A percentile compares a stretch with the other conserved stretches of the same genome.
Conservation (phyloP, 2,113 vertebrate species). For the Rhipidura dahli region DNA sequence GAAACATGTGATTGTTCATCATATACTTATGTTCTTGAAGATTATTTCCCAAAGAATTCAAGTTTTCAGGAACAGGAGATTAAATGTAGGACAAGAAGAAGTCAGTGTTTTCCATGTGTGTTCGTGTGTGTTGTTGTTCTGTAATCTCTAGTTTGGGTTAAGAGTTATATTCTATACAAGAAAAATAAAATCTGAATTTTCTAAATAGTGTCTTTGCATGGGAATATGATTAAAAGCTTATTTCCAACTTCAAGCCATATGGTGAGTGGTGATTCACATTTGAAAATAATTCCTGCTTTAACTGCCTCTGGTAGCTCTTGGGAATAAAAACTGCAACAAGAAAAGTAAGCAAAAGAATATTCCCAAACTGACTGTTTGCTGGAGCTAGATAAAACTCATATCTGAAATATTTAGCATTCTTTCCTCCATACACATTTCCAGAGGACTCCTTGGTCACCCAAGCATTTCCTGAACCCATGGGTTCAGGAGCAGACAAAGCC, state of each 20-base stretch:
- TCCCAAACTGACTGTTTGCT: not conserved
- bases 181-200: not conserved
- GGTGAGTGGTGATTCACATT: not conserved
- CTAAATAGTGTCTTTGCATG: not conserved
- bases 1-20: not conserved
- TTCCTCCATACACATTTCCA: not conserved
- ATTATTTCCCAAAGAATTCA: not conserved
- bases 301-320: not conserved
- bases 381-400: not conserved
- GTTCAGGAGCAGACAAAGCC: not conserved
- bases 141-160: not conserved
- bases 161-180: not conserved
- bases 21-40: not conserved
- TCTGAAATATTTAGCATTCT: not conserved
- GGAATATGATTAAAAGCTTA: not conserved
- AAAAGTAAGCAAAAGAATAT: not conserved
- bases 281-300: not conserved
- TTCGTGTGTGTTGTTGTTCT: not conserved
- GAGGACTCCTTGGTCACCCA: not conserved
- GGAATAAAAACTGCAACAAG: not conserved
- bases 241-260: not conserved
- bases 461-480: not conserved
- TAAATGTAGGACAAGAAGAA: not conserved
- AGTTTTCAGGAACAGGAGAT: not conserved
- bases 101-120: rapidly evolving